Evolutionary conservation across 1,140 invertebrate species (phyloP).

Genomic region (Heliconius nattereri): DNA sequence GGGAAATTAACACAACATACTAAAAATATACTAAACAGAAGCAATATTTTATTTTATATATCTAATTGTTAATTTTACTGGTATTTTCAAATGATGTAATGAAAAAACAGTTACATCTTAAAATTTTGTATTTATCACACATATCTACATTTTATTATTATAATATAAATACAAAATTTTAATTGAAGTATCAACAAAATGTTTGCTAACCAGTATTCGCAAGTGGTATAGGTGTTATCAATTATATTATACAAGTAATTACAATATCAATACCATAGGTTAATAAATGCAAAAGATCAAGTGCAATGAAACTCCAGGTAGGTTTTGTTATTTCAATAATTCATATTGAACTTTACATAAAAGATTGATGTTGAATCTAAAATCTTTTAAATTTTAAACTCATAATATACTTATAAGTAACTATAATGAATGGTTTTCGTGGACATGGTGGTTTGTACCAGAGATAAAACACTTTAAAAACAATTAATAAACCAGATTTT

Average conservation of each 20-base stretch:
- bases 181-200: slow-evolving; percentile 79
- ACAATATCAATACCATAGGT: slow-evolving; percentile 82
- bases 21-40: slow-evolving; percentile 77
- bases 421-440: slow-evolving; percentile 66
- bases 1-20: slow-evolving; percentile 76
- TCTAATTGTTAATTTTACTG: slow-evolving; percentile 70
- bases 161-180: slow-evolving; percentile 83
- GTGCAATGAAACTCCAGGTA: slow-evolving; percentile 79
- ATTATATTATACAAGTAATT: slow-evolving; percentile 82
- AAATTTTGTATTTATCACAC: slow-evolving; percentile 83
- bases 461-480: slow-evolving; percentile 78
- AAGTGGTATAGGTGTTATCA: slow-evolving; percentile 78
- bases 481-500: slow-evolving; percentile 76
- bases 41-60: slow-evolving; percentile 73
- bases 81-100: slow-evolving; percentile 70
- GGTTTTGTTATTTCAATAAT: slow-evolving; percentile 69
- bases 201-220: slow-evolving; percentile 77
- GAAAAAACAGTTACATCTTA: slow-evolving; percentile 78
- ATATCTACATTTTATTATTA: slow-evolving; percentile 81
- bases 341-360: slow-evolving; percentile 68
- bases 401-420: slow-evolving; percentile 66
- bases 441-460: slow-evolving; percentile 63
- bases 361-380: slow-evolving; percentile 60
- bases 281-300: slow-evolving; percentile 83
- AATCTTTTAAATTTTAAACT: slow-evolving; percentile 60